Conservation (phyloP, 2,888 invertebrate genomes). For the Crepidodera aurea region DNA sequence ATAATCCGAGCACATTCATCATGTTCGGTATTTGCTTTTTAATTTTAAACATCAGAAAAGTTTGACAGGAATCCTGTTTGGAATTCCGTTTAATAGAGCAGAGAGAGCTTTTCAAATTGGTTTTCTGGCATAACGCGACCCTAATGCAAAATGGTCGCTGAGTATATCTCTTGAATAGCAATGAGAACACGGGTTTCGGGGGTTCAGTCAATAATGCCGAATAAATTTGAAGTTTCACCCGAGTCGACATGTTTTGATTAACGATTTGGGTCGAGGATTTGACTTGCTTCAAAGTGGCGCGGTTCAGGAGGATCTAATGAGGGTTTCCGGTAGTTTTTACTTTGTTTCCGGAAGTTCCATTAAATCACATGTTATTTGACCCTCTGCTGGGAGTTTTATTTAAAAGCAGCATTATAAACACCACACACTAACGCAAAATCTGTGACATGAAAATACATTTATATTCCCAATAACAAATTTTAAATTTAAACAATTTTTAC, state of each 20-base stretch:
- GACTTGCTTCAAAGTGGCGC: background rate
- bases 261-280: conserved; percentile 13
- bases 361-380: too few relatives aligned
- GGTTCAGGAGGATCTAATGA: background rate
- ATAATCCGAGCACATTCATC: conserved; percentile 20
- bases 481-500: too few relatives aligned
- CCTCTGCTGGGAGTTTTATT: too few relatives aligned
- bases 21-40: conserved; percentile 25
- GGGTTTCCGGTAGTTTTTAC: conserved; percentile 3
- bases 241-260: conserved; percentile 26
- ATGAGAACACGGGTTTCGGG: conserved; percentile 16
- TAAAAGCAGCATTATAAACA: too few relatives aligned
- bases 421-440: too few relatives aligned
- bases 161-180: conserved; percentile 31
- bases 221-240: conserved; percentile 21
- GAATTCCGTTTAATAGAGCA: conserved; percentile 40
- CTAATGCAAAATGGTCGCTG: conserved; percentile 34
- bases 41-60: conserved; percentile 30
- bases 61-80: conserved; percentile 32
- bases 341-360: background rate
- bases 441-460: too few relatives aligned
- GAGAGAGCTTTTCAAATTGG: conserved; percentile 39
- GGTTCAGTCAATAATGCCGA: conserved; percentile 33
- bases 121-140: conserved; percentile 38
- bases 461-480: too few relatives aligned